phyloP scores from a whole-genome alignment of 2,888 invertebrate species.

The Sinodicranocentrus sp. region DNA sequence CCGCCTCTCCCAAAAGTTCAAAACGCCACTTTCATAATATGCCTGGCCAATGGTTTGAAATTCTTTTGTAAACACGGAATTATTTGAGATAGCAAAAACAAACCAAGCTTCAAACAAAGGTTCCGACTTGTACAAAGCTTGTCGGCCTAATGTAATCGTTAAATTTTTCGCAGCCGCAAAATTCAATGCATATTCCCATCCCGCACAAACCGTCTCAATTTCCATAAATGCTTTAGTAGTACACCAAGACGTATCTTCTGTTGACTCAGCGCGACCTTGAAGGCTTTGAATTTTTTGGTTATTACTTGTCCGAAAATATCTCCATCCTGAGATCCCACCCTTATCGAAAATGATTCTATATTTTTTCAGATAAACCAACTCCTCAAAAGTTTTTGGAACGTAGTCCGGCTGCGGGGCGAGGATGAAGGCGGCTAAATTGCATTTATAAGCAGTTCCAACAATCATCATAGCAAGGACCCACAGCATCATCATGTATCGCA shows the following conservation, averaged over 20 bases:
- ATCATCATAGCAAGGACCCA: constrained; percentile 58
- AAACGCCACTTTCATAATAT: constrained; percentile 14
- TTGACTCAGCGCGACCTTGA: neutral
- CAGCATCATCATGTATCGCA: constrained; percentile 41
- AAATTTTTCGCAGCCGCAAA: constrained; percentile 50
- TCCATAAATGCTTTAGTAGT: constrained; percentile 33
- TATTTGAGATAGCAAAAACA: constrained; percentile 41
- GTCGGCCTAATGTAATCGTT: constrained; percentile 27
- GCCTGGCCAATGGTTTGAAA: constrained; percentile 30
- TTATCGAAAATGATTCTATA: constrained; percentile 66
- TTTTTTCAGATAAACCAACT: constrained; percentile 15
- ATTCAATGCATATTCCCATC: constrained; percentile 53
- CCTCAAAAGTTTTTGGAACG: constrained; percentile 51
- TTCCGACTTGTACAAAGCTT: constrained; percentile 36
- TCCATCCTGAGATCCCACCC: constrained; percentile 63
- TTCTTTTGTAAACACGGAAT: constrained; percentile 48
- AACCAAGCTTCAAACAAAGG: constrained; percentile 53
- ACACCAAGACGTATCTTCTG: constrained; percentile 38
- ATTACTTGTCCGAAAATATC: constrained; percentile 38
- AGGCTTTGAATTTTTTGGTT: constrained; percentile 27
- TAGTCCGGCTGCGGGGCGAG: constrained; percentile 46
- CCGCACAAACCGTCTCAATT: constrained; percentile 57
- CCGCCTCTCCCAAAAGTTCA: constrained; percentile 28
- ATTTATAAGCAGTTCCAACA: constrained; percentile 59
- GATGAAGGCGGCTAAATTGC: constrained; percentile 59